Base-by-base conservation (phyloP, 1,140 invertebrate genomes). In the Drosophila melanica region DNA sequence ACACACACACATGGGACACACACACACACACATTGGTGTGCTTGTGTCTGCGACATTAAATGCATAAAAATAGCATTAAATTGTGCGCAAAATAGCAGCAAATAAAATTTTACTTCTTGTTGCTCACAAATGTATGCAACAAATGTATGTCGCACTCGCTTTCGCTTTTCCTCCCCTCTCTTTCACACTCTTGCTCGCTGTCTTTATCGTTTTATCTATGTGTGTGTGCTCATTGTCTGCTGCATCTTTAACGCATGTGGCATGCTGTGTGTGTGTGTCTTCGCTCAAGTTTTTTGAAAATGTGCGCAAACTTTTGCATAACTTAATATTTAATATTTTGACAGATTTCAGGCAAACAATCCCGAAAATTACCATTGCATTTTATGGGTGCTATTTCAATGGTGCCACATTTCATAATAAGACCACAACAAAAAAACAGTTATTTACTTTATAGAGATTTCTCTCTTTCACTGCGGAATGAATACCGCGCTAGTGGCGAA, bases 1-100 rank as follows among this genome's bases (percentile, higher is more conserved):
- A 44, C 53, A 54, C 45, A 42, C 53, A 64, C 39, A 51, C 27
- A 53, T n/a, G n/a, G n/a, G n/a, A n/a, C 37, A 48, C 37, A 53
- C 39, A 44, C 33, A 39, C 11, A 50, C n/a, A 30, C 37, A 48
- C 8, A 42, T 30, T 11, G 23, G 41, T 51, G 18, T 57, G 14
- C 69, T 10, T 77, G 41, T 62, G 77, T 66, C 59, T 77, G 76
- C 20, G 55, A 77, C 81, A 80, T 85, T 86, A 86, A 86, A 73
- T 86, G 81, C 81, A 85, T 86, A 85, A 85, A 85, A 85, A 78
- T 78, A 69, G 67, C 70, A 86, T 81, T 85, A 85, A 85, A 85
- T 85, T 85, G 81, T 86, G 77, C 77, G 81, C 77, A 86, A 85
- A 84, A 85, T 85, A 78, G 81, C 82, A 50, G 78, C 74, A 78